Evolutionary conservation across 1,140 invertebrate genomes (phyloP).

Genomic region (Drosophila burlai): DNA sequence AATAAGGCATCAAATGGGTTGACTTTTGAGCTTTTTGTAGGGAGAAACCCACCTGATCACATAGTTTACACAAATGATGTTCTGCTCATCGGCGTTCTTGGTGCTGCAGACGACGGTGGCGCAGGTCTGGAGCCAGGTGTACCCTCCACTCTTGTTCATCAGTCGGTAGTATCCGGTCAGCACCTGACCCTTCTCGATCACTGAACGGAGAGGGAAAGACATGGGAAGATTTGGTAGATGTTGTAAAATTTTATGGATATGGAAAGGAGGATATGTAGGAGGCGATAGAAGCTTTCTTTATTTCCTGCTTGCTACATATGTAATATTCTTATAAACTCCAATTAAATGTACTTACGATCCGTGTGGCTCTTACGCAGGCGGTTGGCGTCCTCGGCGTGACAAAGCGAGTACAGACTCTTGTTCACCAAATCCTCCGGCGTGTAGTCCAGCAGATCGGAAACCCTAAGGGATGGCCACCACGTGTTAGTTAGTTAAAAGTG

Average conservation of each 20-base stretch:
- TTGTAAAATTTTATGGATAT: too few relatives aligned
- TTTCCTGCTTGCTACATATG: too few relatives aligned
- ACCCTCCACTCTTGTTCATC: slow-evolving; percentile 98
- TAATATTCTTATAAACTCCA: not conserved
- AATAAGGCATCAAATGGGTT: not conserved
- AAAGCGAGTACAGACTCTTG: slow-evolving; percentile 96
- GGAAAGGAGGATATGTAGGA: too few relatives aligned
- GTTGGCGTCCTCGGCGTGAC: slow-evolving; percentile 97
- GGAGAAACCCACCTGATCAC: slow-evolving; percentile 86
- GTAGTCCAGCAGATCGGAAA: slow-evolving; percentile 96
- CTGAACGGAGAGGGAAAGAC: slow-evolving; percentile 86
- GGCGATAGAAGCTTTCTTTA: too few relatives aligned
- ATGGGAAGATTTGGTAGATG: not conserved
- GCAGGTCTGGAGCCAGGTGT: slow-evolving; percentile 98
- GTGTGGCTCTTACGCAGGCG: slow-evolving; percentile 96
- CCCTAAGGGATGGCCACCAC: slow-evolving; percentile 86
- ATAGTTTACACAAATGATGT: slow-evolving; percentile 98
- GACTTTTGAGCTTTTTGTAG: too few relatives aligned
- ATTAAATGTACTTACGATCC: slow-evolving; percentile 91
- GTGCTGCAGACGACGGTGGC: slow-evolving; percentile 98
- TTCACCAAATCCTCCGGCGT: slow-evolving; percentile 96
- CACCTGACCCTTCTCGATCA: slow-evolving; percentile 98
- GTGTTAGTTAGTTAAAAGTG: not conserved
- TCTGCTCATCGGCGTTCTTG: slow-evolving; percentile 98
- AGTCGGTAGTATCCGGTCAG: slow-evolving; percentile 97